phyloP scores from a whole-genome alignment of 2,888 invertebrate genomes.

The Heteropelma amictum region DNA sequence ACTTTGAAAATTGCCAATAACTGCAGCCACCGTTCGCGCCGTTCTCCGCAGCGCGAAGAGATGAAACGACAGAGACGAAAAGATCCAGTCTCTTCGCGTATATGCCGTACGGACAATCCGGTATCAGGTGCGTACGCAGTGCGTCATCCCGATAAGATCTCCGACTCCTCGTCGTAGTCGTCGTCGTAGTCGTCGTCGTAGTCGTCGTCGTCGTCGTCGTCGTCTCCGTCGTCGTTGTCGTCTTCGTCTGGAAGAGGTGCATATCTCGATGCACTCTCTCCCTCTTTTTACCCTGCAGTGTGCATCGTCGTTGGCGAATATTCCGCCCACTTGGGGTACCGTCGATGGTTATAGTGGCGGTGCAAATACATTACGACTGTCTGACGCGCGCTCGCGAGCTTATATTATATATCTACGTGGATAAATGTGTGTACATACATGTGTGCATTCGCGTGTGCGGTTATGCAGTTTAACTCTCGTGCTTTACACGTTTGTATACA shows the following conservation, averaged over 20 bases:
- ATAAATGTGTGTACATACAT: neutral
- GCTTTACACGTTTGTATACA: neutral
- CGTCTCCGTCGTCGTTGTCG: neutral
- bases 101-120: conserved; percentile 73
- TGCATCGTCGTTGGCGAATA: conserved; percentile 62
- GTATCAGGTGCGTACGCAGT: conserved; percentile 76
- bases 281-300: conserved; percentile 1
- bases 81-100: too few relatives aligned
- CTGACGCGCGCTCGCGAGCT: neutral
- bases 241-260: conserved; percentile 6
- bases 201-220: neutral
- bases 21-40: too few relatives aligned
- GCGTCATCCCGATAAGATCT: conserved; percentile 77
- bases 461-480: neutral
- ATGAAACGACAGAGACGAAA: too few relatives aligned
- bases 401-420: neutral
- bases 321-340: conserved; percentile 71
- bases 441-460: neutral
- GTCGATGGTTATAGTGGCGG: conserved; percentile 47
- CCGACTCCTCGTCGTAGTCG: conserved; percentile 58
- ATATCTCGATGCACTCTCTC: conserved; percentile 20
- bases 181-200: conserved; percentile 24
- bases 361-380: conserved; percentile 43
- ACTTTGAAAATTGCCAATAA: neutral
- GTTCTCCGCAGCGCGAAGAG: too few relatives aligned